Evolutionary conservation across 2,888 invertebrate genomes (phyloP).

Genomic region (Stenotaenia linearis): DNA sequence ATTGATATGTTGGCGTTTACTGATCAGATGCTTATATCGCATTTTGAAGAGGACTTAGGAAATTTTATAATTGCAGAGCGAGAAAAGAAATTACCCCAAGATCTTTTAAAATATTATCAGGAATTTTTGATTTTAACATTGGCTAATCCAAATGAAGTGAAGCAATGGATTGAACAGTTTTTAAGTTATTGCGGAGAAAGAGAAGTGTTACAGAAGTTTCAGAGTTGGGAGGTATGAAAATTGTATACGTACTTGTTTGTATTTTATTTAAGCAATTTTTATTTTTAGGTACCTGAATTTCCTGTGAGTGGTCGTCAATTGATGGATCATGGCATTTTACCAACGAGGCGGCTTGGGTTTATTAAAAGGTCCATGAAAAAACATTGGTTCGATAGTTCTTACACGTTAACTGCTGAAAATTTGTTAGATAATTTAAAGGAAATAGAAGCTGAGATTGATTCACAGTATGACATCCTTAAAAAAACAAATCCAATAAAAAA

Average conservation of each 20-base stretch:
- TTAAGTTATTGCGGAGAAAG: neutral
- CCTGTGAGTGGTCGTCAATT: conserved; percentile 72
- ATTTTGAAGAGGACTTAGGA: neutral
- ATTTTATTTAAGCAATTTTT: neutral
- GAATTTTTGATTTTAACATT: neutral
- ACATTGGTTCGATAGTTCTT: conserved; percentile 77
- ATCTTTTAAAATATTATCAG: neutral
- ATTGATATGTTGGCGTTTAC: conserved; percentile 57
- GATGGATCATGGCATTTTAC: conserved; percentile 51
- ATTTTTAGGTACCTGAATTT: conserved; percentile 59
- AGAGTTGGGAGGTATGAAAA: neutral
- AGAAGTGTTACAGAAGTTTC: neutral
- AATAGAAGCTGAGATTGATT: conserved; percentile 6
- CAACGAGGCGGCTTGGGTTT: conserved; percentile 60
- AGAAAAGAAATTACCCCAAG: neutral
- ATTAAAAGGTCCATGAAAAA: conserved; percentile 65
- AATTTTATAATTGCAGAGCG: neutral
- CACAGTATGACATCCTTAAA: neutral
- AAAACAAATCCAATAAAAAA: too few species aligned
- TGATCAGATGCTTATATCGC: conserved; percentile 39
- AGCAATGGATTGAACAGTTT: neutral
- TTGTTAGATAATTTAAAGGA: conserved; percentile 46
- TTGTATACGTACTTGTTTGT: neutral
- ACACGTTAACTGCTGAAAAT: conserved; percentile 60
- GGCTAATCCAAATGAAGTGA: neutral